Percentiles rank a stretch among this genome's conserved stretches.
phyloP scores from a whole-genome alignment of 1,140 invertebrate species.

The Adoxophyes honmai region DNA sequence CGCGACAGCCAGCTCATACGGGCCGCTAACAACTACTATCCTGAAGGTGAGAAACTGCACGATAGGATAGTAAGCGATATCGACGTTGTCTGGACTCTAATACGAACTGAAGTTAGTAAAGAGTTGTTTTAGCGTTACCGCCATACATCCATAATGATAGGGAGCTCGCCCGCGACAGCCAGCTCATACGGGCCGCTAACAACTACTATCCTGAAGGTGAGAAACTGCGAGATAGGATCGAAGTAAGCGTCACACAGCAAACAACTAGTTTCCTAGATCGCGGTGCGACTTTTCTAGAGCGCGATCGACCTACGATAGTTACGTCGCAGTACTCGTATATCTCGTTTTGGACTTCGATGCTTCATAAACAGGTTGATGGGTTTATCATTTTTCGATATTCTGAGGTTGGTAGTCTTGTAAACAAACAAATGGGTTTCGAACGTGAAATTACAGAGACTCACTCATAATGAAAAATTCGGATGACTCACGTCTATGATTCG shows the following conservation, averaged over 20 bases:
- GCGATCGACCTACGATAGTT: no score
- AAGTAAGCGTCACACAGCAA: background rate
- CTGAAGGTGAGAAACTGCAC: constrained; percentile 43
- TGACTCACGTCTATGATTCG: no score
- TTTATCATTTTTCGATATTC: no score
- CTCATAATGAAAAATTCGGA: no score
- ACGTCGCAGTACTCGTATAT: no score
- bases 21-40: constrained; percentile 54
- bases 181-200: constrained; percentile 42
- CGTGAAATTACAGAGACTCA: no score
- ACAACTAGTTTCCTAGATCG: background rate
- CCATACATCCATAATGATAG: constrained; percentile 58
- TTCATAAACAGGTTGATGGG: no score
- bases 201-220: constrained; percentile 63
- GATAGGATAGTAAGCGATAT: background rate
- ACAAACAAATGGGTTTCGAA: no score
- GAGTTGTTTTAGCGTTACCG: constrained; percentile 37
- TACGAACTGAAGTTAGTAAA: no score
- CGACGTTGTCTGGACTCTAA: background rate
- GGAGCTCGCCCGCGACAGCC: constrained; percentile 51
- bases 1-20: constrained; percentile 44
- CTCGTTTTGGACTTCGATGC: no score
- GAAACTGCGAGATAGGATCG: background rate
- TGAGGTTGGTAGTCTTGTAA: no score
- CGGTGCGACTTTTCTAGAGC: no score